Conservation (phyloP, 2,113 vertebrate genomes). For the Mugil cephalus region DNA sequence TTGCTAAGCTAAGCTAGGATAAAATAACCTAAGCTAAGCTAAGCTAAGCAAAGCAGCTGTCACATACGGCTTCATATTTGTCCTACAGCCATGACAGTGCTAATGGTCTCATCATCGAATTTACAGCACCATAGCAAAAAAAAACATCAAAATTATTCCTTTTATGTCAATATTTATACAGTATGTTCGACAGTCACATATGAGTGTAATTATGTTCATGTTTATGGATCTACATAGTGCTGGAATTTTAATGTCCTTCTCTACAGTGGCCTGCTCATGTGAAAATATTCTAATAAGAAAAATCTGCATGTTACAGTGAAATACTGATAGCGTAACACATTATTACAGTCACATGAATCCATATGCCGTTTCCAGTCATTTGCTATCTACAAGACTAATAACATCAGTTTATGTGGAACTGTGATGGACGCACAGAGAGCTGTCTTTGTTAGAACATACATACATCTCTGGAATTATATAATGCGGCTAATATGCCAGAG, state of each 20-base stretch:
- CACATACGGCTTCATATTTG: too few relatives aligned
- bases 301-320: not conserved
- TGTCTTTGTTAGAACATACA: conserved; percentile 4
- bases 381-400: not conserved
- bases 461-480: not conserved
- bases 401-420: not conserved
- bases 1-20: too few relatives aligned
- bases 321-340: not conserved
- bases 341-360: conserved; percentile 12
- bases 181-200: not conserved
- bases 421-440: not conserved
- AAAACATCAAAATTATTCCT: too few relatives aligned
- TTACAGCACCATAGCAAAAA: not conserved
- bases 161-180: not conserved
- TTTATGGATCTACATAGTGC: not conserved
- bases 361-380: not conserved
- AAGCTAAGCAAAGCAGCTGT: too few relatives aligned
- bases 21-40: too few relatives aligned
- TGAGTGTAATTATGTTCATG: not conserved
- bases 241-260: not conserved
- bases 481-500: not conserved
- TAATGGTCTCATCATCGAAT: not conserved
- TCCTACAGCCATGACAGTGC: not conserved
- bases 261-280: not conserved
- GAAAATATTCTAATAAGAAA: not conserved